Evolutionary conservation across 2,797 vertebrate genomes (phyloP).

Genomic region (Clarias fuscus): DNA sequence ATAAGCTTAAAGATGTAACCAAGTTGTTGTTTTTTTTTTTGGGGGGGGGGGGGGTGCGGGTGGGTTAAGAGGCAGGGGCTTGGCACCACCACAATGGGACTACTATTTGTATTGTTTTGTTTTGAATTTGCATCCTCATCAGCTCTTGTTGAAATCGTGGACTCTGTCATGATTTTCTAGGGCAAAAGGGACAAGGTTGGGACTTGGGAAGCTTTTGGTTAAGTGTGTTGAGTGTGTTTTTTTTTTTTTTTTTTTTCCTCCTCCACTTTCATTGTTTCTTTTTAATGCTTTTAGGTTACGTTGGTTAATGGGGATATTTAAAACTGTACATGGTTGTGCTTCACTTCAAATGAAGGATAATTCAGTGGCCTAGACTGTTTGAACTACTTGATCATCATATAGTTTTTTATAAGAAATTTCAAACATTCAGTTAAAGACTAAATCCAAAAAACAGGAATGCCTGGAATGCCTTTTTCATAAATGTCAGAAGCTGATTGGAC

Average conservation of each 20-base stretch:
- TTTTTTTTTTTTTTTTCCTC: constrained; percentile 56
- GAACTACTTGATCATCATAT: constrained; percentile 58
- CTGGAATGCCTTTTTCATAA: constrained; percentile 12
- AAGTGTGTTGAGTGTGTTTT: constrained; percentile 65
- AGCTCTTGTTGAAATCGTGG: constrained; percentile 32
- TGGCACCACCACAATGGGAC: constrained; percentile 55
- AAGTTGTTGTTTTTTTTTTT: not conserved
- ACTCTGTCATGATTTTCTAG: constrained; percentile 26
- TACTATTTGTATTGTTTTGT: constrained; percentile 66
- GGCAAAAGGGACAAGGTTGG: constrained; percentile 15
- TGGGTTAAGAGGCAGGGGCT: constrained; percentile 54
- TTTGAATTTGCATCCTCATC: constrained; percentile 59
- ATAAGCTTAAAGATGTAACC: constrained; percentile 63
- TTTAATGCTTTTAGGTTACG: constrained; percentile 64
- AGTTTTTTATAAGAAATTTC: constrained; percentile 50
- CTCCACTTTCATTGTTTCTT: constrained; percentile 19
- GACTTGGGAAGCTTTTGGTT: constrained; percentile 72
- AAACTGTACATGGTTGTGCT: constrained; percentile 59
- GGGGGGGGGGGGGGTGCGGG: not conserved
- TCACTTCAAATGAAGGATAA: constrained; percentile 73
- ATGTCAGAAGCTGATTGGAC: not conserved
- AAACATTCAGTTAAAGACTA: constrained; percentile 12
- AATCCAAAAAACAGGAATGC: not conserved
- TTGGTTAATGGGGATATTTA: constrained; percentile 78
- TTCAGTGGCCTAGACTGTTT: constrained; percentile 65